Evolutionary conservation across 1,140 invertebrate genomes (phyloP), one percentile per base, ranked within the genome.

Genomic region (Macrobrachium nipponense): DNA sequence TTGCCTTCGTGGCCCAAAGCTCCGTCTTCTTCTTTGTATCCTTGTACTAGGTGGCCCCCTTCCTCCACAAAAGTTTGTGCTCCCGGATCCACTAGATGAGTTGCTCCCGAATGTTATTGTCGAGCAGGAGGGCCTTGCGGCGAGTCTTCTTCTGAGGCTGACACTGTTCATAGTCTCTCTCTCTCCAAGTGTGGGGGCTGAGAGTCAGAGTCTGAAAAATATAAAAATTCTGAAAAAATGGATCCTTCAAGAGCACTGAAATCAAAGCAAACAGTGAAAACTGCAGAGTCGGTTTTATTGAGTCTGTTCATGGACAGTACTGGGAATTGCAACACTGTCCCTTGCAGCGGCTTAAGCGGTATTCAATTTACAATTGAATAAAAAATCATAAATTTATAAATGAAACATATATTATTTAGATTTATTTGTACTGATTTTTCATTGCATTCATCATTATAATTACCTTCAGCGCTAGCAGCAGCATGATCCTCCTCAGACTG

Each of bases 11-110:
- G 72, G 72, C 18, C 72, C 72, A 75, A 75, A 75, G 72, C 72
- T 75, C 72, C 72, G 72, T 75, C 72, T 75, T 75, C 72, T 75
- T 75, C 27, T 75, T 75, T 75, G 72, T 75, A 75, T 75, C 72
- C 72, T 75, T 75, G 18, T 75, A 75, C 20, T 75, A 20, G 72
- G 72, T 75, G 72, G 27, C n/a, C 72, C 72, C 72, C 72, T 75
- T 75, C 72, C 72, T 75, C 72, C 72, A 75, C 72, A 75, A 75
- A 75, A 75, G 18, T 75, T 75, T 43, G 72, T 75, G 72, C 27
- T 75, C 72, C 72, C 72, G 72, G 72, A 75, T 43, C 72, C 72
- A 75, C 11, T 75, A 20, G 72, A 75, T 75, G 72, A 75, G 72
- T 75, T 75, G 72, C 72, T 75, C 72, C 72, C 44, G 72, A 75